A percentile compares a stretch with the other conserved stretches of the same genome.
Conservation (phyloP, 2,888 invertebrate species). For the Bimastos eiseni region DNA sequence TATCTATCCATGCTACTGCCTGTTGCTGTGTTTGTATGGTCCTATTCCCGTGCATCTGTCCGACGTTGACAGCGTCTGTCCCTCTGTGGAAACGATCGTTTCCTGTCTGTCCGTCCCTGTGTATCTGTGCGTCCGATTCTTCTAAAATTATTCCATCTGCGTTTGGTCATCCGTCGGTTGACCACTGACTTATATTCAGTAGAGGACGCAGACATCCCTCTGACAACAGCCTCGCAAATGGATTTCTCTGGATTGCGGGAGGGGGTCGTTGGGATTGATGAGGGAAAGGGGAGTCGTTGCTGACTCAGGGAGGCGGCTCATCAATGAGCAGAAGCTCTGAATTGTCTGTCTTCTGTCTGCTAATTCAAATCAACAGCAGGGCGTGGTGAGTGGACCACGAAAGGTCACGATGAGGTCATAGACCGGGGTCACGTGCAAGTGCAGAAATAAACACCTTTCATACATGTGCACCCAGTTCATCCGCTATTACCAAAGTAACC, state of each 20-base stretch:
- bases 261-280: not conserved
- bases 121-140: not conserved
- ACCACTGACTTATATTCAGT: not conserved
- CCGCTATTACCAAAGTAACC: too few relatives aligned
- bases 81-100: not conserved
- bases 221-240: not conserved
- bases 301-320: slow-evolving; percentile 3
- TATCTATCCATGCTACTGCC: not conserved
- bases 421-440: not conserved
- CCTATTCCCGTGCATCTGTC: not conserved
- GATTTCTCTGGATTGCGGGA: not conserved
- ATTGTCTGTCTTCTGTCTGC: not conserved
- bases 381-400: not conserved
- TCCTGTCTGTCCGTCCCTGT: not conserved
- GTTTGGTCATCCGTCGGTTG: not conserved
- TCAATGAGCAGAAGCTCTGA: not conserved
- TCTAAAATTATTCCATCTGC: not conserved
- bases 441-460: not conserved
- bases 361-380: not conserved
- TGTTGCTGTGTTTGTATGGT: not conserved
- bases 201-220: not conserved
- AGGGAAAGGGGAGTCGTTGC: not conserved
- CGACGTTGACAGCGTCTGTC: not conserved
- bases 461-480: too few relatives aligned
- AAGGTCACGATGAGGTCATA: not conserved